Base-by-base conservation (phyloP, 2,113 vertebrate species). In the Guaruba guarouba region DNA sequence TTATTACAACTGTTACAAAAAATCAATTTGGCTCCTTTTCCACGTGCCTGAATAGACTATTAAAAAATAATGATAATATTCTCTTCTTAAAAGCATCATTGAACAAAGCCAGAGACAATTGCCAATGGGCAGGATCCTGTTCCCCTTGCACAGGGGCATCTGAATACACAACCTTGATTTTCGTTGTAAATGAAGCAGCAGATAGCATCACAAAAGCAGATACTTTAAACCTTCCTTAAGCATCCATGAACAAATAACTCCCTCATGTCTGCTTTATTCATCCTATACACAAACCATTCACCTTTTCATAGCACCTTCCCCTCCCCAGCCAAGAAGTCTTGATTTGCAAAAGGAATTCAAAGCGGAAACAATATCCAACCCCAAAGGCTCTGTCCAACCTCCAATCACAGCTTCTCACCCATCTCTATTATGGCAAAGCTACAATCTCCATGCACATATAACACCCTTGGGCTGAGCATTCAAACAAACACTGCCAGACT, bases 1-100 rank as follows among this genome's bases (percentile, higher is more conserved):
- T 93, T 90, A 82, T 76, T 88, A 73, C 51, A 67, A 80, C 25
- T 25, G 3, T 69, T 97, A 90, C 69, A 85, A 94, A 74, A 59
- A 59, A 23, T 25, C 23, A 29, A 33, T 83, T 90, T 92, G 76
- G 82, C 33, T 93, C 35, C 18, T 84, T 94, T 90, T 55, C 46
- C 55, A 81, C 16, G 19, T 25, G 49, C 44, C 20, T 88, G 76
- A 93, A 70, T 52, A 22, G 66, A 37, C 27, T n/a, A 5, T 14
- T 31, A 27, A 48, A 25, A 19, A 37, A 39, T 15, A 59, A 35
- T 24, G 33, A 16, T 59, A 24, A n/a, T 7, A 61, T 20, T 74
- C 52, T 79, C 25, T 55, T 82, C 73, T 77, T 51, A 70, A 78
- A 92, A 88, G 14, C 31, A 86, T 0, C 22, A 18, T 22, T 31